A percentile compares a stretch with the other conserved stretches of the same genome.
Conservation (phyloP, 1,140 invertebrate species). For the Dinoponera quadriceps region DNA sequence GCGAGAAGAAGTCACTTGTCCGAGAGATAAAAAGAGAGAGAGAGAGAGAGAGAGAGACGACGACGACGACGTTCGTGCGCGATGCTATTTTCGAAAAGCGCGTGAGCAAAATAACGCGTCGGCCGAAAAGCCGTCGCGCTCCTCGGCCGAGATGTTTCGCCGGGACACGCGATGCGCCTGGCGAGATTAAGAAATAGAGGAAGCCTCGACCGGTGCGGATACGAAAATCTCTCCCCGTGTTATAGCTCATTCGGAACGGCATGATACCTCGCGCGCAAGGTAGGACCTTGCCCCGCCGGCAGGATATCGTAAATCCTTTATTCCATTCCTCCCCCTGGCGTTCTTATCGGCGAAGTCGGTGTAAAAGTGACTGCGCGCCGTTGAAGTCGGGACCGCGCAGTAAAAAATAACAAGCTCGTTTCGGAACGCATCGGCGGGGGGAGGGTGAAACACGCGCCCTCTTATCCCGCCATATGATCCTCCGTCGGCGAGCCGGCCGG, state of each 20-base stretch:
- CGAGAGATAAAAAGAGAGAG: slow-evolving; percentile 48
- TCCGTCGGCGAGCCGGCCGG: slow-evolving; percentile 63
- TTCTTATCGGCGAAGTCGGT: slow-evolving; percentile 61
- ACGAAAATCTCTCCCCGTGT: no score
- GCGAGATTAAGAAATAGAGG: slow-evolving; percentile 1
- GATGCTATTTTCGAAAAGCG: slow-evolving; percentile 15
- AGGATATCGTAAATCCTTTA: slow-evolving; percentile 62
- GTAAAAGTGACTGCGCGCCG: slow-evolving; percentile 63
- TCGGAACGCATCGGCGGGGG: slow-evolving; percentile 20
- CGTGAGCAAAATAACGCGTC: background rate
- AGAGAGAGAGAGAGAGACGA: no score
- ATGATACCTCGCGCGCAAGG: slow-evolving; percentile 8
- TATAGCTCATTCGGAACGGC: background rate
- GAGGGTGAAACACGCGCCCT: slow-evolving; percentile 54
- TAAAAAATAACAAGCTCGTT: slow-evolving; percentile 82
- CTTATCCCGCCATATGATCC: slow-evolving; percentile 58
- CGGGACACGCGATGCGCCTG: background rate
- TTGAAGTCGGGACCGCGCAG: slow-evolving; percentile 60
- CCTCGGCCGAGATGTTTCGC: background rate
- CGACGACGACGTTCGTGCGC: background rate
- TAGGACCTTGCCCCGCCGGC: slow-evolving; percentile 34
- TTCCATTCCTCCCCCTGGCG: slow-evolving; percentile 23
- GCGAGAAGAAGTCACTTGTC: slow-evolving; percentile 58
- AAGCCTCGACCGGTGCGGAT: no score
- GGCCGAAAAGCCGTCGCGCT: background rate